A percentile compares a stretch with the other conserved stretches of the same genome.
phyloP scores from a whole-genome alignment of 2,888 invertebrate species.

The Pachymerium ferrugineum region DNA sequence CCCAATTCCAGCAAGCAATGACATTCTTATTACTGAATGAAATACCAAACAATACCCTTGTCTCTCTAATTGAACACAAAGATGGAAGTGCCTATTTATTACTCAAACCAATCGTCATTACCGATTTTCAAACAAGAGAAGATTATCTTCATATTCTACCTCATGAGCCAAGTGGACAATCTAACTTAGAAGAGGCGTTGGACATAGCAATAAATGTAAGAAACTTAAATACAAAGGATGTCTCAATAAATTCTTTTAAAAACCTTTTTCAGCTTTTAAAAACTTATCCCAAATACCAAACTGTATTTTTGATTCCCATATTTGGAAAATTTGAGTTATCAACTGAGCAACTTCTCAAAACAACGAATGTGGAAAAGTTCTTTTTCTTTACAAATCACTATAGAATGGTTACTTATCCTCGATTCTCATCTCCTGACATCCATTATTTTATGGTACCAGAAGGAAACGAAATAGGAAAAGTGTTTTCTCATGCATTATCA shows the following conservation, averaged over 20 bases:
- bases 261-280: neutral
- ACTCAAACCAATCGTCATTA: neutral
- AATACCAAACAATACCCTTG: neutral
- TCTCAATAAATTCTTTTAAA: no score
- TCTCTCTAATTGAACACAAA: neutral
- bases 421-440: neutral
- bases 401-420: neutral
- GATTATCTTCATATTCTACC: neutral
- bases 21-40: neutral
- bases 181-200: neutral
- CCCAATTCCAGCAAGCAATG: neutral
- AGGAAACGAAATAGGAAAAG: neutral
- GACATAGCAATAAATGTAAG: neutral
- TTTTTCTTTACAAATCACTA: neutral
- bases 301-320: constrained; percentile 12
- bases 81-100: neutral
- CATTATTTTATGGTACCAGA: neutral
- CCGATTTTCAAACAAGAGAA: neutral
- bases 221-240: no score
- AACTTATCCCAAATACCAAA: neutral
- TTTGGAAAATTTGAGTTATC: neutral
- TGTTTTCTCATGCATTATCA: neutral
- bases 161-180: neutral
- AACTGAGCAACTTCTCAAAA: neutral
- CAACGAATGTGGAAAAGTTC: neutral